Base-by-base conservation (phyloP, 2,797 vertebrate genomes). In the Saxicola maurus region DNA sequence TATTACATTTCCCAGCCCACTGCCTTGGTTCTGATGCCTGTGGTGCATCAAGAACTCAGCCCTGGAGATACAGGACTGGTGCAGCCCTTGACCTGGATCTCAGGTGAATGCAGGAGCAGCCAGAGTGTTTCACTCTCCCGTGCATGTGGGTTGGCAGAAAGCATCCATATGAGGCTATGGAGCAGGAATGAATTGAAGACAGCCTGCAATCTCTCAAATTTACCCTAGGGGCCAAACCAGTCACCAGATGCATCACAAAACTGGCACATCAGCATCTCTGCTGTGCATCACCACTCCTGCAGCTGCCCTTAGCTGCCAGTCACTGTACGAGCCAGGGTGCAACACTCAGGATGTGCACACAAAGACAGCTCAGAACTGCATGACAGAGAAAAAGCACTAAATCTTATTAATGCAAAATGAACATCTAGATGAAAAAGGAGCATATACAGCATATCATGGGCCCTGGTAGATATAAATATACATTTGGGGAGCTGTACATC, bases 361-460 rank as follows among this genome's bases (percentile, higher is more conserved):
- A 17, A 45, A 74, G 28, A 43, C 10, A 72, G 59, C 6, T 80
- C 76, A 68, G 37, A 71, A 80, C 4, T 48, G n/a, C 33, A 43
- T 19, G 18, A 60, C 1, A 33, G 12, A 59, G 37, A 85, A 91
- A 81, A 93, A 65, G 20, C 4, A 56, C 46, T 57, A 25, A 9
- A 57, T 53, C 15, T 52, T 69, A 72, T 25, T 73, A 60, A 76
- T 33, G 35, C 28, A 25, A 31, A 82, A 62, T 13, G 2, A 30
- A 35, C 49, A 89, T 64, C 59, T 21, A 72, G 28, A 61, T 23
- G 23, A 76, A 83, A 90, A 92, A 81, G 25, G 15, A 89, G 6
- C 43, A 90, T 49, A 17, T 49, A 66, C 15, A 82, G 21, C 17
- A 51, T 9, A 82, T 71, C 43, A 69, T 1, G 38, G 66, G 10